Base-by-base conservation (phyloP, 2,888 invertebrate genomes). In the Drosophila subsilvestris region DNA sequence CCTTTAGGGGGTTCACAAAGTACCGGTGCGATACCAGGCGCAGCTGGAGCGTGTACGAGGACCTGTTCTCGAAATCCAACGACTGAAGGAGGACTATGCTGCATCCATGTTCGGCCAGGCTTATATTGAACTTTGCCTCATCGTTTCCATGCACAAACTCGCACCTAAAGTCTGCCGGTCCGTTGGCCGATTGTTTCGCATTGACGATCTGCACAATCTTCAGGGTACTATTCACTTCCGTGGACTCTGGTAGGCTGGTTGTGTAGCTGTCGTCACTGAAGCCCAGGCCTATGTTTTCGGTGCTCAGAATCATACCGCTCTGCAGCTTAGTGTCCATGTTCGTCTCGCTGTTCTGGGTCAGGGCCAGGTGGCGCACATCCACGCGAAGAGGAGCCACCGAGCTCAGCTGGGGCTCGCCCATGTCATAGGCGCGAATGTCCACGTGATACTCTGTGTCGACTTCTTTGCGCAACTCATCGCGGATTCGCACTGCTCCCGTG, bases 261-360 rank as follows among this genome's bases (percentile, higher is more conserved):
- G 95, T 96, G 90, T 97, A 98, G 0, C 95, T 94, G 53, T 96
- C 96, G 88, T 98, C 98, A 7, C 96, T 96, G 90, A 98, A 98
- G 1, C 98, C 96, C 29, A 98, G 93, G 1, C 97, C 97, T 2
- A 92, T 74, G 18, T 90, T 90, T 53, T 92, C 92, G 0, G 92
- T 85, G 63, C 87, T 91, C 72, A 90, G 87, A 1, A 88, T 90
- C 3, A 89, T 82, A 12, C 89, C 90, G 25, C 80, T 89, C 48
- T 91, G 90, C 65, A 85, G 65, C 62, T 84, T 87, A 8, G 60
- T 77, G 3, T 72, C 78, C 22, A 63, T 12, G n/a, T 57, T 67
- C 1, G 62, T 87, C 17, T 90, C 94, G 86, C 93, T 94, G 85
- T 94, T 94, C 0, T 94, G 94, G 7, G 95, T 95, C 0, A 95